Base-by-base conservation (phyloP, 2,113 vertebrate genomes). In the Rynchops niger region DNA sequence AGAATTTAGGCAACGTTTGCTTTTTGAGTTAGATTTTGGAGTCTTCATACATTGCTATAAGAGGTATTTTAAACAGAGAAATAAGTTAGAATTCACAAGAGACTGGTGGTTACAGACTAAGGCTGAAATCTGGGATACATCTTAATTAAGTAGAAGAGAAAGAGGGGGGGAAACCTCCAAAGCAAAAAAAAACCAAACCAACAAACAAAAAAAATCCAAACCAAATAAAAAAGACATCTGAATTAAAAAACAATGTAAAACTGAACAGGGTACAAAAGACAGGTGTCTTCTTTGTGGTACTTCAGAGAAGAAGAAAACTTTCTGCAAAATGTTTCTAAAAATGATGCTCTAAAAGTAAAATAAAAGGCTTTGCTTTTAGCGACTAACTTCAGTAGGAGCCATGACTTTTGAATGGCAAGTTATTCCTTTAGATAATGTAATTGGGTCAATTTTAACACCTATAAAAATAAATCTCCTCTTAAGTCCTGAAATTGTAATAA, bases 91-190 rank as follows among this genome's bases (percentile, higher is more conserved):
- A 65, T 7, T 29, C 23, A 38, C 11, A 49, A 22, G 21, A 85
- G 5, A 38, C 26, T 30, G 5, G 19, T 56, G 10, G 15, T 45
- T 56, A 21, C 19, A 69, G 27, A 30, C 5, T 61, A 52, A 42
- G 32, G 49, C 12, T 56, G 27, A 36, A 53, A 69, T 49, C 10
- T 66, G 21, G 25, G 14, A 47, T 40, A 26, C 4, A 2, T 27
- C 20, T 65, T 63, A 25, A 19, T 40, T 36, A 30, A 72, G 21
- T 61, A 38, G 15, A 58, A 11, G 19, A 70, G 12, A 58, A 42
- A 42, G 25, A 6, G 3, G 1, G 1, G 1, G 40, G 3, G 11
- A 29, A 47, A n/a, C 6, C 5, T 15, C 21, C 21, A 63, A 65
- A 63, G 8, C 1, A 6, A 1, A 19, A 36, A 12, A 9, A 20